phyloP scores from a whole-genome alignment of 2,113 vertebrate species.

The Brachyhypopomus occidentalis region DNA sequence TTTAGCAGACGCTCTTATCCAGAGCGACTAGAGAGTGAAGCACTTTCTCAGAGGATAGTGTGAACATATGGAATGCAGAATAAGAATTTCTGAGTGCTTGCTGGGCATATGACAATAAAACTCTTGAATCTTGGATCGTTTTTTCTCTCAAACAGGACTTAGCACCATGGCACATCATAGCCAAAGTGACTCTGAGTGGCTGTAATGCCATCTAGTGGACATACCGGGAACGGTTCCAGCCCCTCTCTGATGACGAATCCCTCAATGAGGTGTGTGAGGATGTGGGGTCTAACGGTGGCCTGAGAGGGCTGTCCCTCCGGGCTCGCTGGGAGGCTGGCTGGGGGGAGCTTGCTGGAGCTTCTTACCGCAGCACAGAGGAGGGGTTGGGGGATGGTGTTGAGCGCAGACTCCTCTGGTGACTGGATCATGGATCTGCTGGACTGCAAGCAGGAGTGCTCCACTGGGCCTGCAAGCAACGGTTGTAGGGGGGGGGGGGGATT shows the following conservation, averaged over 20 bases:
- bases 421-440: conserved; percentile 82
- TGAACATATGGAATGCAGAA: too few species aligned
- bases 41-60: too few species aligned
- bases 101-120: too few species aligned
- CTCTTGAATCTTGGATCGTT: background rate
- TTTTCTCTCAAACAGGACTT: background rate
- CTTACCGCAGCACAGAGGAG: conserved; percentile 80
- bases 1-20: too few species aligned
- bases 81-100: too few species aligned
- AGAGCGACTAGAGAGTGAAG: too few species aligned
- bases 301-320: conserved; percentile 81
- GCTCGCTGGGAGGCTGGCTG: conserved; percentile 74
- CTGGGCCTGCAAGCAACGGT: conserved; percentile 34
- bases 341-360: conserved; percentile 75
- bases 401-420: conserved; percentile 79
- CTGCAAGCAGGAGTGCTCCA: conserved; percentile 68
- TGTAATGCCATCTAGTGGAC: conserved; percentile 60
- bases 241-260: conserved; percentile 95
- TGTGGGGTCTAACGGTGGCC: conserved; percentile 85
- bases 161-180: conserved; percentile 6
- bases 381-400: conserved; percentile 80
- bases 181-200: conserved; percentile 26
- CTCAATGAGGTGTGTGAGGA: conserved; percentile 92
- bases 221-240: conserved; percentile 90
- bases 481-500: too few species aligned